Evolutionary conservation across 2,797 vertebrate species (phyloP), one percentile per base, ranked within the genome.

Genomic region (Gadopsis bispinosus): DNA sequence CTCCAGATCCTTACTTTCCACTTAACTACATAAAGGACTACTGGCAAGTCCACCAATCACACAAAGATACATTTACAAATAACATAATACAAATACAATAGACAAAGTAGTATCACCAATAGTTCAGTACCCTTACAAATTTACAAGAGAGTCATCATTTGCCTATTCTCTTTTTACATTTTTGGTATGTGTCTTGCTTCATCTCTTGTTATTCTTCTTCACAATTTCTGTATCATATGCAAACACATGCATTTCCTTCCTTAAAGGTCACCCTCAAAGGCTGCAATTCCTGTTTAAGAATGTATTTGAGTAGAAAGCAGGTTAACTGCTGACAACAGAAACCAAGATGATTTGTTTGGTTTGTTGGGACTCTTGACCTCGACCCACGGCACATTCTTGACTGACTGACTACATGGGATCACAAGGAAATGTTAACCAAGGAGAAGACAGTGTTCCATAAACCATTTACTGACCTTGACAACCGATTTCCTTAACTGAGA

Each of bases 341-440:
- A 92, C 90, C 80, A 91, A n/a, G 43, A 69, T 69, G 17, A 78
- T 85, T 70, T 53, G 79, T 87, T 88, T 80, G 50, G 75, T 75
- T 86, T 76, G 77, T 79, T 63, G 66, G 61, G 58, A 74, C 79
- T 80, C 86, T 91, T 93, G 90, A 92, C 91, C 86, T 88, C 69
- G 10, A 85, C 83, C 83, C 51, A 48, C 5, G 4, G 77, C 80
- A 75, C 84, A 92, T 91, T 92, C 83, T 83, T 90, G 45, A 71
- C 79, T 55, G 75, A 63, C 48, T n/a, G 63, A 71, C 55, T 70
- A 45, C 58, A 81, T 8, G 48, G 67, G 69, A 77, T 83, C 70
- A 66, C 50, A 79, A 50, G 22, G 39, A 78, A 54, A 35, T 53
- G 64, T 69, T 79, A 69, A 85, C 72, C 62, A 51, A 51, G 0